phyloP scores from a whole-genome alignment of 2,797 vertebrate species.

The Simalia tracyae region DNA sequence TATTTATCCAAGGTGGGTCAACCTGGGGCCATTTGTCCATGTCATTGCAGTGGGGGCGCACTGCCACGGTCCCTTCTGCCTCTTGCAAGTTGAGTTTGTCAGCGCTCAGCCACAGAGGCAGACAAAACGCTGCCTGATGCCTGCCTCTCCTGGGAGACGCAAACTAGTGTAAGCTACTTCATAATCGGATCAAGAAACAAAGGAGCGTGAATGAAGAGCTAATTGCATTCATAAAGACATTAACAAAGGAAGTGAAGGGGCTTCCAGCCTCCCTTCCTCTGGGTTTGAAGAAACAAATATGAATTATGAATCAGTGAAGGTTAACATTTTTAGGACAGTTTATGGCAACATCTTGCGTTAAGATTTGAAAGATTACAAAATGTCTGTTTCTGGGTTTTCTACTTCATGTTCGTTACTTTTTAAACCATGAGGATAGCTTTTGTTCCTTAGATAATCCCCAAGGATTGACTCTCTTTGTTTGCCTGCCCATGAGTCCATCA shows the following conservation, averaged over 20 bases:
- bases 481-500: not conserved
- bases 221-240: constrained; percentile 82
- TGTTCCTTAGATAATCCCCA: not conserved
- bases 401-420: not conserved
- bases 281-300: constrained; percentile 56
- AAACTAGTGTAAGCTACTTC: constrained; percentile 71
- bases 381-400: not conserved
- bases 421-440: not conserved
- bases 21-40: constrained; percentile 55
- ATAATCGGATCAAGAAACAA: constrained; percentile 79
- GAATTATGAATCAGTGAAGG: constrained; percentile 45
- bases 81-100: constrained; percentile 78
- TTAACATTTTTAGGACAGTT: constrained; percentile 37
- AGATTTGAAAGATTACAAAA: not conserved
- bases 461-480: not conserved
- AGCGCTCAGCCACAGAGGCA: constrained; percentile 73
- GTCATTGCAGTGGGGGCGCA: constrained; percentile 48
- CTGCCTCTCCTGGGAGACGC: constrained; percentile 69
- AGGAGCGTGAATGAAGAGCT: constrained; percentile 79
- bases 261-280: constrained; percentile 59
- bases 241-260: constrained; percentile 78
- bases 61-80: constrained; percentile 53
- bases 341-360: not conserved
- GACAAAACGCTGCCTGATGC: constrained; percentile 64
- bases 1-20: constrained; percentile 49